Percentiles rank a stretch among this genome's conserved stretches.
These are phyloP conservation scores for Mesorhabditis spiculigera DNA, from an alignment of 2,888 invertebrate genomes.

Conservation along the genomic window DNA sequence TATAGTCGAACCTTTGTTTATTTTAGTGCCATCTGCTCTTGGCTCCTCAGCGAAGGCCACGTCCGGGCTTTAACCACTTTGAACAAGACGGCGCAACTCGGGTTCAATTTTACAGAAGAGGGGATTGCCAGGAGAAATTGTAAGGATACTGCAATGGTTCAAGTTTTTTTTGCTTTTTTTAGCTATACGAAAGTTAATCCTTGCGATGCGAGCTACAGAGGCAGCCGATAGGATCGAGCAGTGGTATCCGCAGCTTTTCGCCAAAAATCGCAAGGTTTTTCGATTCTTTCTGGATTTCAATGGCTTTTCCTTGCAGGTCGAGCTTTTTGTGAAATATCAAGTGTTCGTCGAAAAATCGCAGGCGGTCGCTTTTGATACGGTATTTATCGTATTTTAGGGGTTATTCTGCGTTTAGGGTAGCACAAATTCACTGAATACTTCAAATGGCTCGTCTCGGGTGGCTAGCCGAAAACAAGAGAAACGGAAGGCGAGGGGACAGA, in stretches of 20 bases:
- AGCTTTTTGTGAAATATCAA: conserved; percentile 1
- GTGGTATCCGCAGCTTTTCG: background rate
- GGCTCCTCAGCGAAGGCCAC: conserved; percentile 2
- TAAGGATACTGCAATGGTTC: background rate
- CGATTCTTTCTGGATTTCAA: background rate
- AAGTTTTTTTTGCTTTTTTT: background rate
- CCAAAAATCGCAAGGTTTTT: background rate
- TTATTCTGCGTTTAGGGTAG: background rate
- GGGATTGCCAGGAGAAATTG: background rate
- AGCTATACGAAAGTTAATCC: background rate
- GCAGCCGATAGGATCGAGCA: conserved; percentile 5
- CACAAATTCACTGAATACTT: background rate
- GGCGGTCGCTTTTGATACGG: background rate
- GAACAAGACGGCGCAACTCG: background rate
- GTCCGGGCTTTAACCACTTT: conserved; percentile 2
- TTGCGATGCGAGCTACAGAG: background rate
- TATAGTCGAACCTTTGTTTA: background rate
- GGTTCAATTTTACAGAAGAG: conserved; percentile 1
- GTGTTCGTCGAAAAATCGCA: conserved; percentile 4
- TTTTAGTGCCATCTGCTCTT: conserved; percentile 1
- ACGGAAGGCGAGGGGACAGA: background rate
- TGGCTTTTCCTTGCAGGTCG: background rate
- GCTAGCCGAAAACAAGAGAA: background rate
- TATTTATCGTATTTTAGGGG: background rate
- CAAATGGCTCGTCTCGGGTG: background rate